Conservation (phyloP, 1,140 invertebrate species). For the Drosophila ogumai region DNA sequence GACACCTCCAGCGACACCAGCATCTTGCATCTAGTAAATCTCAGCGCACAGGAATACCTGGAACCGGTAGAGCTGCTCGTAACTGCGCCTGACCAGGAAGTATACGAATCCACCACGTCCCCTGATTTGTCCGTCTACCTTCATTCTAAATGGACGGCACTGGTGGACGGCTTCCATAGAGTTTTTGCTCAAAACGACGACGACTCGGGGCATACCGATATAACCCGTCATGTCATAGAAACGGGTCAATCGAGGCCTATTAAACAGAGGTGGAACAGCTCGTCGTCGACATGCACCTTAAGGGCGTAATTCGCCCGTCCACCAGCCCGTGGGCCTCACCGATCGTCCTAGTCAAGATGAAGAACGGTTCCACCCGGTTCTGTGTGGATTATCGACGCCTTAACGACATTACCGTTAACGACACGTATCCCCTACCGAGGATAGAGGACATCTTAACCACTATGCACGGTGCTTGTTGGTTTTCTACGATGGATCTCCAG, state of each 20-base stretch:
- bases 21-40: not conserved
- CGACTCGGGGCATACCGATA: not conserved
- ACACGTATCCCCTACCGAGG: conserved; percentile 86
- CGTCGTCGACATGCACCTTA: not conserved
- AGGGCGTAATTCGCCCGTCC: conserved; percentile 26
- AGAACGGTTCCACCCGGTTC: conserved; percentile 62
- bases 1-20: not conserved
- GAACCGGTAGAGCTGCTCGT: not conserved
- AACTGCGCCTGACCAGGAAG: not conserved
- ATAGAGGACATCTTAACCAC: conserved; percentile 74
- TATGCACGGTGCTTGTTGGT: conserved; percentile 6
- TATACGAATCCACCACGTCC: not conserved
- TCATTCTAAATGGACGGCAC: no score
- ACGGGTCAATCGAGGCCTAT: no score
- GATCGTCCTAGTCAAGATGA: conserved; percentile 86
- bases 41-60: not conserved
- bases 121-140: not conserved
- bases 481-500: conserved; percentile 16
- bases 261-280: conserved; percentile 13
- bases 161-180: no score
- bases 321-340: conserved; percentile 84
- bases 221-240: not conserved
- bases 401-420: conserved; percentile 59
- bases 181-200: not conserved
- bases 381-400: conserved; percentile 67